Evolutionary conservation across 1,140 invertebrate genomes (phyloP).

Genomic region (Pseudomyrmex concolor): DNA sequence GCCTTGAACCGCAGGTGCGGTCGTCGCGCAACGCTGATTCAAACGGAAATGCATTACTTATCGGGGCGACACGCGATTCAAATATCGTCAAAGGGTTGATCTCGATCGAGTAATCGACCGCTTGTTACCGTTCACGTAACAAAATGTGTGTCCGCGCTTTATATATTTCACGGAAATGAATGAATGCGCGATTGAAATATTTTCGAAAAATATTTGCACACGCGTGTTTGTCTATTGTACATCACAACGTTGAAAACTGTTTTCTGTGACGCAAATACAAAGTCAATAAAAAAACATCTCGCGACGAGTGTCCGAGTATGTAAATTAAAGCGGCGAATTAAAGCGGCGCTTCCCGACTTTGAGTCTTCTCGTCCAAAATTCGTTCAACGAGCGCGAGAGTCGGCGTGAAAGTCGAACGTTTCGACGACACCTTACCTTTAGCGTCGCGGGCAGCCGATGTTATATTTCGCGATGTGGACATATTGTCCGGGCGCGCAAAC

Average conservation of each 20-base stretch:
- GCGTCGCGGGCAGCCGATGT: not conserved
- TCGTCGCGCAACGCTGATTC: slow-evolving; percentile 49
- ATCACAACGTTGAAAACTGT: not conserved
- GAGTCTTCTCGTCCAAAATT: slow-evolving; percentile 6
- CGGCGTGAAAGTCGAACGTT: slow-evolving; percentile 39
- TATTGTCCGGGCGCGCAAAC: not conserved
- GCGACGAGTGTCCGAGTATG: not conserved
- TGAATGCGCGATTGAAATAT: too few relatives aligned
- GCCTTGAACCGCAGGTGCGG: slow-evolving; percentile 16
- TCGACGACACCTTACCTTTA: not conserved
- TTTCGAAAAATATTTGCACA: not conserved
- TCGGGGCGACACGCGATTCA: slow-evolving; percentile 26
- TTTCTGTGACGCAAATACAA: not conserved
- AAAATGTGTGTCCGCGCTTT: too few relatives aligned
- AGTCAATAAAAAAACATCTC: not conserved
- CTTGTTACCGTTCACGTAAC: too few relatives aligned
- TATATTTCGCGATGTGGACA: not conserved
- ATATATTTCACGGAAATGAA: too few relatives aligned
- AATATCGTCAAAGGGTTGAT: slow-evolving; percentile 35
- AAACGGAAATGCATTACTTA: slow-evolving; percentile 4
- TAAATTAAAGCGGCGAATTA: not conserved
- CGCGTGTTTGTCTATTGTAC: not conserved
- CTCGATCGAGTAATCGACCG: not conserved
- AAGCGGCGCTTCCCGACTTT: slow-evolving; percentile 3
- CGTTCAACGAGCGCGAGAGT: slow-evolving; percentile 3